phyloP scores from a whole-genome alignment of 2,888 invertebrate species.

The Heliconius aoede region DNA sequence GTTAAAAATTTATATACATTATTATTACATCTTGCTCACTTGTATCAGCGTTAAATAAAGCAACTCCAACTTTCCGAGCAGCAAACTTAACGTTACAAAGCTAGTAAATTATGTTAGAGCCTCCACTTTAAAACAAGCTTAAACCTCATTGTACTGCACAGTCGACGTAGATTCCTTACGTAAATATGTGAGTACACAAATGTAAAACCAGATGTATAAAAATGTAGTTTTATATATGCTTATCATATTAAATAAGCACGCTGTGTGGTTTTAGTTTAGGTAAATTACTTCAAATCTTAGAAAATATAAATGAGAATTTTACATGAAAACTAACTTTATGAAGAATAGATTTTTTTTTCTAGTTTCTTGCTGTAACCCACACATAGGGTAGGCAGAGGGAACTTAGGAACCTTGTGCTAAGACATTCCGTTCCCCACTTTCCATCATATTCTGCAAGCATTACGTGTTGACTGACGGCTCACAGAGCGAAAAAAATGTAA shows the following conservation, averaged over 20 bases:
- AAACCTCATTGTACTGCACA: slow-evolving; percentile 1
- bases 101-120: slow-evolving; percentile 4
- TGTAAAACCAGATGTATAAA: not conserved
- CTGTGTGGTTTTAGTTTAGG: no score
- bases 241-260: not conserved
- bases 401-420: no score
- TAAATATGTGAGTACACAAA: not conserved
- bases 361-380: no score
- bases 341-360: no score
- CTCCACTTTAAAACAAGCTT: slow-evolving; percentile 2
- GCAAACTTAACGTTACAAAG: not conserved
- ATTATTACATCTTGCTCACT: not conserved
- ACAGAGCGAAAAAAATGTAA: no score
- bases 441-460: no score
- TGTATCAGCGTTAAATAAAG: slow-evolving; percentile 6
- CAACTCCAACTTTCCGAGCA: not conserved
- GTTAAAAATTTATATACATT: not conserved
- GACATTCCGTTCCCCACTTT: no score
- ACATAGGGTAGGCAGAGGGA: no score
- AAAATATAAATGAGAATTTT: no score
- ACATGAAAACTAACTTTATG: no score
- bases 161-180: not conserved
- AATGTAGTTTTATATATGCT: not conserved
- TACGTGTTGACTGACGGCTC: no score
- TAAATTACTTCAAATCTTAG: no score